Evolutionary conservation across 1,140 invertebrate species (phyloP), one percentile per base, ranked within the genome.

Genomic region (Meteorus sp.): DNA sequence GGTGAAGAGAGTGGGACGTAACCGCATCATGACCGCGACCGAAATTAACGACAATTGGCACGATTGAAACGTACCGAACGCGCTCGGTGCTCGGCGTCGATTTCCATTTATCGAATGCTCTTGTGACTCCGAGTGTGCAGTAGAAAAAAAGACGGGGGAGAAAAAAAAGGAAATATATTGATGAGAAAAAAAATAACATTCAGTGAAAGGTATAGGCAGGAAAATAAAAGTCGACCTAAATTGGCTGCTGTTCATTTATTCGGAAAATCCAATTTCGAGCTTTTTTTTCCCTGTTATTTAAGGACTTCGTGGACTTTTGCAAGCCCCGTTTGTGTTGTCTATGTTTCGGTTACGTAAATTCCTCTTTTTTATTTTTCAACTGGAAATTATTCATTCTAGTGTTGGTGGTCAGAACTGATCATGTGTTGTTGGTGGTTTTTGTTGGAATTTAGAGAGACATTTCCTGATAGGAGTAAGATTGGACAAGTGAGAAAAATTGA

Each of bases 41-140:
- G 55, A 63, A 63, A 63, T 63, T 63, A 63, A 60, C 62, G 62
- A 60, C 62, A 57, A 63, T 63, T 63, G 62, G 43, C 37, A 43
- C 58, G 58, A 63, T 63, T 63, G 58, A 60, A 63, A 60, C 55
- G 52, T 63, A 56, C 39, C 37, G 19, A 43, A 33, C 29, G 35
- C 56, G 23, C 37, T n/a, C n/a, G 33, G 37, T 4, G 45, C 19
- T 37, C 33, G 23, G 13, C 47, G 31, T 54, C 39, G 23, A 50
- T 37, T 57, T 53, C 44, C 52, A 51, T 52, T 51, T 27, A 44
- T 31, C n/a, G 41, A 41, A 11, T 15, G 23, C 20, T 9, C 11
- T 13, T 22, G 15, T 25, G 44, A 47, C 37, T 41, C 15, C 1
- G 7, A 1, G 29, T 33, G 9, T n/a, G 17, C 13, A 45, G 11